These are phyloP conservation scores for Teleiodes luculella DNA, from an alignment of 2,888 invertebrate genomes.

Conservation along the genomic window DNA sequence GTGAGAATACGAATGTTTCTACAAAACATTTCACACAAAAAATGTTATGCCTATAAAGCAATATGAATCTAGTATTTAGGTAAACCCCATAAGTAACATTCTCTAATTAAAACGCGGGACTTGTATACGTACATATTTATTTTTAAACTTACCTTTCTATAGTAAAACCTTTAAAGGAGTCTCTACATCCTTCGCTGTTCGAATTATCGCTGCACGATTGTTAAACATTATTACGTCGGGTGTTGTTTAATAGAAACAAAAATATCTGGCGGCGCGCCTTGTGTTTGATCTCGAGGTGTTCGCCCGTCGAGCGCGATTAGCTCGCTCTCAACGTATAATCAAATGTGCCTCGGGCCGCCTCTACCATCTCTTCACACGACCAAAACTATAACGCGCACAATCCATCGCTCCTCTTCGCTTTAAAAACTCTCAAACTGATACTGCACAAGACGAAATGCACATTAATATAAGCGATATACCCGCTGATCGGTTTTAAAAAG, in stretches of 20 bases:
- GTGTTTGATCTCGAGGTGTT: constrained; percentile 80
- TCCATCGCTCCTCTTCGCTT: constrained; percentile 39
- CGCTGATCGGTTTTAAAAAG: constrained; percentile 42
- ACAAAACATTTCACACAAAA: too few species aligned
- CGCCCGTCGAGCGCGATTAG: constrained; percentile 78
- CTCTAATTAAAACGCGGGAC: too few species aligned
- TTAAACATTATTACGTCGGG: constrained; percentile 80
- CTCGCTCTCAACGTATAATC: constrained; percentile 78
- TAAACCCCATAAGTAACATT: too few species aligned
- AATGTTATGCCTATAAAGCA: too few species aligned
- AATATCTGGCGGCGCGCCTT: constrained; percentile 79
- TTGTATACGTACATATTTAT: too few species aligned
- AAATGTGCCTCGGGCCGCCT: constrained; percentile 71
- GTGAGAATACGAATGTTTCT: too few species aligned
- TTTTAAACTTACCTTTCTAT: too few species aligned
- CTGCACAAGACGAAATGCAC: constrained; percentile 27
- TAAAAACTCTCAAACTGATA: background rate
- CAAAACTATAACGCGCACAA: constrained; percentile 13
- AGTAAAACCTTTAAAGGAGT: constrained; percentile 9
- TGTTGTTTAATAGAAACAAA: constrained; percentile 80
- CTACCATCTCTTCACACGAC: constrained; percentile 36
- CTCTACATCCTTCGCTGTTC: constrained; percentile 51
- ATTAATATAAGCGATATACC: background rate
- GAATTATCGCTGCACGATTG: constrained; percentile 79
- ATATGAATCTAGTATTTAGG: too few species aligned